These are phyloP conservation scores for Dasyurus viverrinus DNA, from an alignment of 2,113 vertebrate species.

Conservation along the genomic window DNA sequence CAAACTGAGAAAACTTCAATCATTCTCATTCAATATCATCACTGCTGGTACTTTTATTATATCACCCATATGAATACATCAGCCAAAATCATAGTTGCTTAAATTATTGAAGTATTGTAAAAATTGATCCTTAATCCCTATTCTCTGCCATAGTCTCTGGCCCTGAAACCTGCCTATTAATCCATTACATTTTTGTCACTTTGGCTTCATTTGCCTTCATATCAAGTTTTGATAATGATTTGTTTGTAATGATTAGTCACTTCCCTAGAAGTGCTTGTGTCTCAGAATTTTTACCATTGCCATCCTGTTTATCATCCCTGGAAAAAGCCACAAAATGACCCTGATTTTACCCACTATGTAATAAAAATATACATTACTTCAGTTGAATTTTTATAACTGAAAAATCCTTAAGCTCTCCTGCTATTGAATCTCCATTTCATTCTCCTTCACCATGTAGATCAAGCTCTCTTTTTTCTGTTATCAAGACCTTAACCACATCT, in stretches of 20 bases:
- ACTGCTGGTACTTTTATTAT: too few relatives aligned
- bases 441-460: neutral
- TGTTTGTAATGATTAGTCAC: neutral
- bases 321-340: neutral
- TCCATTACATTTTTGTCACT: neutral
- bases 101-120: neutral
- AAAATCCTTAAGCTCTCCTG: neutral
- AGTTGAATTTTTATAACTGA: neutral
- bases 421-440: neutral
- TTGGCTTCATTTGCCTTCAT: neutral
- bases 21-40: too few relatives aligned
- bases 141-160: neutral
- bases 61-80: too few relatives aligned
- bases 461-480: neutral
- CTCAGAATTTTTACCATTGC: neutral
- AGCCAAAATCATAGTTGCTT: too few relatives aligned
- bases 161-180: neutral
- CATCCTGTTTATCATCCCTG: neutral
- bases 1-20: too few relatives aligned
- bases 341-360: neutral
- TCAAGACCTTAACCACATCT: neutral
- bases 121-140: neutral
- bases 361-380: neutral
- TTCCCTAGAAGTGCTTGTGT: neutral
- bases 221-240: neutral